Evolutionary conservation across 2,888 invertebrate species (phyloP), one percentile per base, ranked within the genome.

Genomic region (Drosophila merina): DNA sequence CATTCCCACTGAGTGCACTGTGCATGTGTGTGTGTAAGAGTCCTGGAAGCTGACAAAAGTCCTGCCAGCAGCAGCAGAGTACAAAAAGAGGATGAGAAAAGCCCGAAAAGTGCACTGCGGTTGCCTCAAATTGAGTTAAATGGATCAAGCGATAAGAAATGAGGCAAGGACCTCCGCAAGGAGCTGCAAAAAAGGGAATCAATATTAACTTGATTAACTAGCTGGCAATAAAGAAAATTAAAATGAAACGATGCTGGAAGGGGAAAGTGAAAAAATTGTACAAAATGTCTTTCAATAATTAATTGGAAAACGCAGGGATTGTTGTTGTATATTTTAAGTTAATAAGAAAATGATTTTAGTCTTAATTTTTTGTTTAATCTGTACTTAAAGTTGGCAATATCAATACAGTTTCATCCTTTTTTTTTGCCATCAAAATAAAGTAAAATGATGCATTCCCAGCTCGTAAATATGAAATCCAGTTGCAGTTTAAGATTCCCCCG

Each of bases 81-180:
- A 20, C 4, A 48, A 59, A 14, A 40, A 6, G 38, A 44, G 36
- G 10, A 30, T 38, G 51, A 44, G 36, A 42, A 48, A 52, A 51
- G 52, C 42, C 70, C 52, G 59, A 69, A 69, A 69, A 59, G 59
- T 51, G 59, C 70, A 52, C 70, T 70, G 71, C 49, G 66, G 67
- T 45, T 60, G 59, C 47, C 50, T 71, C 55, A 55, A 70, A 70
- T 72, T 70, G 62, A 71, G 71, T 71, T 71, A 70, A 70, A 70
- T 70, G 72, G 55, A 70, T 60, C 59, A 59, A 44, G 48, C 49
- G 52, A 59, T 52, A 52, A 59, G 50, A 59, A 59, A 69, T 68
- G 66, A 54, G 36, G 66, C 64, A 25, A 38, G 45, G 31, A 64
- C 33, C 54, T 44, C 36, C 50, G 31, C 25, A 26, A 31, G 42